Evolutionary conservation across 1,140 invertebrate genomes (phyloP), one percentile per base, ranked within the genome.

Genomic region (Pomacea maculata): DNA sequence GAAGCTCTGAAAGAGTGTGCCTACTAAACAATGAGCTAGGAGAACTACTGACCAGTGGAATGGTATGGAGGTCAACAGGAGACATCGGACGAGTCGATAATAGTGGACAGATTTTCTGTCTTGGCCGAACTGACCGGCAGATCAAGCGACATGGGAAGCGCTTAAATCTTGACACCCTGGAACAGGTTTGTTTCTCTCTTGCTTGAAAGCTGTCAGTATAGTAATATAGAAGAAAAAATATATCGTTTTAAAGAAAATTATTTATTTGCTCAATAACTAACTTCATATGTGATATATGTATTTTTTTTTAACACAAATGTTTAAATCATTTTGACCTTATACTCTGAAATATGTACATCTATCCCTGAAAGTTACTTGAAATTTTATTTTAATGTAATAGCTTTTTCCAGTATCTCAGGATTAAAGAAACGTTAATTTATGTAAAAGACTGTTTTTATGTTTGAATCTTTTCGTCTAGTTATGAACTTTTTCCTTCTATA

Each of bases 141-240:
- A 91, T 96, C n/a, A 96, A 96, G 91, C 91, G 95, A 89, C 94
- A 94, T 91, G 95, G 95, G 5, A 92, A 94, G 83, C 94, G 94
- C 90, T 86, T 96, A 29, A 93, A 93, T 87, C 88, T 95, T 55
- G 85, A 90, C 55, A 87, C 92, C 75, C 93, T 96, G 72, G 94
- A 95, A 91, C 88, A 90, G 84, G 90, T 91, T 75, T 89, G 75
- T 75, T 72, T 55, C 21, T 78, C 19, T 54, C 54, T 83, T 68
- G n/a, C 75, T 25, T 61, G 75, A 10, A 63, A 12, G 12, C 25
- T 61, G 57, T 61, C 57, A 61, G 9, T 61, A 61, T 17, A 14
- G 57, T 17, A 61, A 61, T 61, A 6, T 2, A 45, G 6, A 45
- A 45, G 34, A 45, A 45, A 45, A 45, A 45, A 45, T 45, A 45